Evolutionary conservation across 64 coral and sea anemone species (phyloP).

Genomic region (Stichodactyla helianthus): DNA sequence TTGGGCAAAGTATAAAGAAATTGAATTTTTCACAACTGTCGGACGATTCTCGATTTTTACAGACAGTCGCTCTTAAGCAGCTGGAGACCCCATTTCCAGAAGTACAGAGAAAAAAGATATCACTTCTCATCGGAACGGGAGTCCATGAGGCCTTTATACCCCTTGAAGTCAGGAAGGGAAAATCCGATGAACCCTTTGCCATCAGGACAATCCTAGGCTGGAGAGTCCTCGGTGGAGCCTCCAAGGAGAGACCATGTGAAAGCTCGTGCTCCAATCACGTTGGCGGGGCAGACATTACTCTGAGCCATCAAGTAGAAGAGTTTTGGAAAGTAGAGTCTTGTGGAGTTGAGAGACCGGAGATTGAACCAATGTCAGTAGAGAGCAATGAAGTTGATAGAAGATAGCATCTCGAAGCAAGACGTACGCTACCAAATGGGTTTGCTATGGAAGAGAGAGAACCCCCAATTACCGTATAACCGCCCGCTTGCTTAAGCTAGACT

Average conservation of each 20-base stretch:
- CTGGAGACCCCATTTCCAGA: conserved; percentile 43
- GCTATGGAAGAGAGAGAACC: conserved; percentile 26
- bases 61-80: no score
- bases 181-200: conserved; percentile 34
- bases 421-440: conserved; percentile 40
- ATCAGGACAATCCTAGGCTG: conserved; percentile 47
- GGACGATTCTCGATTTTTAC: no score
- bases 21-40: no score
- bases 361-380: conserved; percentile 12
- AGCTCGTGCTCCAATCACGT: neutral
- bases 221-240: conserved; percentile 39
- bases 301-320: conserved; percentile 20
- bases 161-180: no score
- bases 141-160: conserved; percentile 46
- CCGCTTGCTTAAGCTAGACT: conserved; percentile 26
- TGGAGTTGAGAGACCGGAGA: neutral
- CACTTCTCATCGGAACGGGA: conserved; percentile 26
- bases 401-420: neutral
- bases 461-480: conserved; percentile 31
- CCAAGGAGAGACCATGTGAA: neutral
- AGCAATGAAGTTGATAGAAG: conserved; percentile 7
- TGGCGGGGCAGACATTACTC: neutral
- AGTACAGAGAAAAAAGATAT: conserved; percentile 35
- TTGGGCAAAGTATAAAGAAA: no score
- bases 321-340: conserved; percentile 30